Base-by-base conservation (phyloP, 2,797 vertebrate genomes). In the Pampus argenteus region DNA sequence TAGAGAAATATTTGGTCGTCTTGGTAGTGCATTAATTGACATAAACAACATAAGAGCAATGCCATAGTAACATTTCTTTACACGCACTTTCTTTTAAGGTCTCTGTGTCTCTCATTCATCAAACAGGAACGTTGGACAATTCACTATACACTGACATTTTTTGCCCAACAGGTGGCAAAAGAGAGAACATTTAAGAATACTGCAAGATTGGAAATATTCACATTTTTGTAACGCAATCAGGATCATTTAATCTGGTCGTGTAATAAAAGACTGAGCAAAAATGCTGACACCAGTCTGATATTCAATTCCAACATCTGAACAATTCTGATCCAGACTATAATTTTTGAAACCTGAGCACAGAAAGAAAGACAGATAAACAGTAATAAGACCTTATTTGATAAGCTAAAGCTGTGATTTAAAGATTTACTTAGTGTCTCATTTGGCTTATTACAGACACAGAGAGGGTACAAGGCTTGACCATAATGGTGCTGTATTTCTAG, bases 131-230 rank as follows among this genome's bases (percentile, higher is more conserved):
- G 34, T n/a, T 15, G 4, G 2, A 3, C 2, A 47, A 48, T 11
- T 34, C 22, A 28, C 17, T 22, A 2, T 0, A 3, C 3, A 31
- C n/a, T 62, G 31, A 63, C 48, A 52, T 31, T 26, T 40, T 67
- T 67, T 81, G 49, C 60, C 77, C 70, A 83, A 52, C 59, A 81
- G 74, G 56, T 79, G 62, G 75, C 67, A 71, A 34, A 70, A 62
- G 3, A 63, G 45, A 20, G 14, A 2, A 5, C 18, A 3, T 44
- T 51, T 48, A 25, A 29, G 15, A 36, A 49, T 5, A 45, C 1
- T 36, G 17, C 17, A 25, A 40, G 31, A 58, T 26, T 2, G 22
- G 23, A 51, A 48, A 4, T 31, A 2, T 20, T 64, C 9, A 28
- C 56, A 9, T 25, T 45, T 10, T 22, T 52, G 14, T 17, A 15